These are phyloP conservation scores for Zaprionus lineosus DNA, from an alignment of 2,888 invertebrate genomes.

Conservation along the genomic window DNA sequence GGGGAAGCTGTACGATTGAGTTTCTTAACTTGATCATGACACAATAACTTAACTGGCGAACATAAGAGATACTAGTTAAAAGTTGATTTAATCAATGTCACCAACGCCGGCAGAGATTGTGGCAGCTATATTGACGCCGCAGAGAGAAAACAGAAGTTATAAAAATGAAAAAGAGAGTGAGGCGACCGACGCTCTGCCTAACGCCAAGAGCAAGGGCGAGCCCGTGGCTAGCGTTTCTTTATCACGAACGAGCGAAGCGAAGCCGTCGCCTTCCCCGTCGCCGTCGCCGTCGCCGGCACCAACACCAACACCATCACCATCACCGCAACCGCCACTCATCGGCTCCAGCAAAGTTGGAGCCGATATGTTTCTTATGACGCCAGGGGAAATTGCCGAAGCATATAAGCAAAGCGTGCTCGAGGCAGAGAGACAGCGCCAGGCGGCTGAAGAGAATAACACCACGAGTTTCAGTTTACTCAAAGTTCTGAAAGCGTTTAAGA, in stretches of 20 bases:
- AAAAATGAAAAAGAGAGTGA: background rate
- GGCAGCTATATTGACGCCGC: slow-evolving; percentile 28
- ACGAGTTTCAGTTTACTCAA: slow-evolving; percentile 2
- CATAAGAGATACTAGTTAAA: background rate
- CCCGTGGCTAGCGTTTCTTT: background rate
- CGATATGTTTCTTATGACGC: slow-evolving; percentile 52
- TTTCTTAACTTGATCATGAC: too few relatives aligned
- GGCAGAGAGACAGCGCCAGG: slow-evolving; percentile 10
- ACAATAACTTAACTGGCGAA: slow-evolving; percentile 34
- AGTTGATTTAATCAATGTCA: slow-evolving; percentile 28
- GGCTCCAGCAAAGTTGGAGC: slow-evolving; percentile 49
- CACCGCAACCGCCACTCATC: slow-evolving; percentile 33
- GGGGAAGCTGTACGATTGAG: too few relatives aligned
- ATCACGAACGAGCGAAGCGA: too few relatives aligned
- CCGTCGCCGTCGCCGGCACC: background rate
- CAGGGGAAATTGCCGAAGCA: slow-evolving; percentile 56
- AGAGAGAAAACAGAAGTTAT: background rate
- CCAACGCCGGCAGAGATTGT: slow-evolving; percentile 46
- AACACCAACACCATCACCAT: background rate
- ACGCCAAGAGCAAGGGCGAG: background rate
- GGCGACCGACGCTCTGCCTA: background rate
- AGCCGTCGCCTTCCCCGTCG: background rate
- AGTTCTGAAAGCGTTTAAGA: slow-evolving; percentile 16
- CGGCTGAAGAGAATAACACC: slow-evolving; percentile 20
- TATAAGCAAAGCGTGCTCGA: slow-evolving; percentile 44